These are phyloP conservation scores for Pholis gunnellus DNA, from an alignment of 2,113 vertebrate species.

Conservation along the genomic window DNA sequence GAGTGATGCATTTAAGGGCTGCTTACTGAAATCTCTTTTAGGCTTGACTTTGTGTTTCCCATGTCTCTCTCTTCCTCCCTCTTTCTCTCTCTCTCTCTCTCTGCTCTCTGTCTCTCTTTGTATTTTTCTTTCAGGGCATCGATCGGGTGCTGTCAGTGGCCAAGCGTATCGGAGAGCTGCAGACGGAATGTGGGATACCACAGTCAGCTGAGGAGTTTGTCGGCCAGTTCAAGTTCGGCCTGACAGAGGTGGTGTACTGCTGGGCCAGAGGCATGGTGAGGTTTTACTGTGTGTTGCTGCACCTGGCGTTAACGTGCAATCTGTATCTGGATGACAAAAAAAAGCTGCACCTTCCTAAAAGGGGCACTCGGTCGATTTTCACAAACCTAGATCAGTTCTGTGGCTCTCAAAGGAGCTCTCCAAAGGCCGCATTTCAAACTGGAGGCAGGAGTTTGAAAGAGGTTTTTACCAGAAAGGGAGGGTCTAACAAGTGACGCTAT, in stretches of 20 bases:
- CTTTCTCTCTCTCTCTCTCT: neutral
- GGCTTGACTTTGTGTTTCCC: neutral
- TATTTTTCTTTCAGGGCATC: constrained; percentile 81
- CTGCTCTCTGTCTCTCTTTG: neutral
- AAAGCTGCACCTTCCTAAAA: neutral
- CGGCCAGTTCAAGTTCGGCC: constrained; percentile 92
- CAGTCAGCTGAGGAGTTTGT: constrained; percentile 92
- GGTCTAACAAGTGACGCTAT: neutral
- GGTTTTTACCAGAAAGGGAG: neutral
- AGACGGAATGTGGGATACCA: constrained; percentile 87
- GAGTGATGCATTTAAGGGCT: constrained; percentile 16
- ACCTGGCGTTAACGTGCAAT: neutral
- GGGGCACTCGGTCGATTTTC: neutral
- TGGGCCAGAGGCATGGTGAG: constrained; percentile 96
- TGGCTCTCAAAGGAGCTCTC: neutral
- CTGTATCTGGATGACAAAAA: neutral
- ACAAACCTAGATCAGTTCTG: neutral
- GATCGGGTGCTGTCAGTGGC: constrained; percentile 87
- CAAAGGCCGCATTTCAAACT: neutral
- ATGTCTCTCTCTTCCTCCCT: neutral
- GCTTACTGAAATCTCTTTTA: constrained; percentile 12
- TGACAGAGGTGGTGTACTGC: constrained; percentile 94
- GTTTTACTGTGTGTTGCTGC: neutral
- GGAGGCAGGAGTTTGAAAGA: neutral
- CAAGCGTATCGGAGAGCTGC: constrained; percentile 88